phyloP scores from a whole-genome alignment of 1,140 invertebrate genomes.

The Sinonovacula constricta region DNA sequence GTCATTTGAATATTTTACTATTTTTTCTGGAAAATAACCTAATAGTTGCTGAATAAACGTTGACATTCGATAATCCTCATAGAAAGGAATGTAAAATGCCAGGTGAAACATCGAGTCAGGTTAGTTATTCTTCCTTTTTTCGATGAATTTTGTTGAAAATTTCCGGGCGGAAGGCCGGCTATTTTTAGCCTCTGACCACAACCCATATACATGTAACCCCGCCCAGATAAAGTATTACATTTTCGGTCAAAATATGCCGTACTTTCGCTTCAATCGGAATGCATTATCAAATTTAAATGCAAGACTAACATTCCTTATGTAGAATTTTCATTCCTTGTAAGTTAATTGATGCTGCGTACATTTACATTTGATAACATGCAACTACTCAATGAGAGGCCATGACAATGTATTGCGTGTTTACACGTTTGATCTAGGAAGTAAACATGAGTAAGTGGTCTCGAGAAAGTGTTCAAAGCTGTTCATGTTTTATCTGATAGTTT shows the following conservation, averaged over 20 bases:
- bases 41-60: not conserved
- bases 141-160: not conserved
- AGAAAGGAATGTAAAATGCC: conserved; percentile 19
- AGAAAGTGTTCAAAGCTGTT: no score
- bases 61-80: not conserved
- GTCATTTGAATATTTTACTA: conserved; percentile 44
- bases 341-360: not conserved
- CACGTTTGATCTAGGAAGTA: no score
- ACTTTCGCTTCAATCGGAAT: not conserved
- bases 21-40: not conserved
- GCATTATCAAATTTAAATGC: not conserved
- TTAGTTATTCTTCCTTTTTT: conserved; percentile 1
- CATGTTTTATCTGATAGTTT: no score
- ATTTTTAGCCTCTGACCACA: conserved; percentile 45
- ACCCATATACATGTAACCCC: conserved; percentile 40
- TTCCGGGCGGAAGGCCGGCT: conserved; percentile 23
- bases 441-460: no score
- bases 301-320: not conserved
- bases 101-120: conserved; percentile 33
- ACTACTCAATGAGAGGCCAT: no score
- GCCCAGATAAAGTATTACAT: conserved; percentile 11
- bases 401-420: no score
- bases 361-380: not conserved
- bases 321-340: not conserved
- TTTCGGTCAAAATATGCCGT: not conserved